Evolutionary conservation across 2,797 vertebrate species (phyloP).

Genomic region (Eremophila alpestris): DNA sequence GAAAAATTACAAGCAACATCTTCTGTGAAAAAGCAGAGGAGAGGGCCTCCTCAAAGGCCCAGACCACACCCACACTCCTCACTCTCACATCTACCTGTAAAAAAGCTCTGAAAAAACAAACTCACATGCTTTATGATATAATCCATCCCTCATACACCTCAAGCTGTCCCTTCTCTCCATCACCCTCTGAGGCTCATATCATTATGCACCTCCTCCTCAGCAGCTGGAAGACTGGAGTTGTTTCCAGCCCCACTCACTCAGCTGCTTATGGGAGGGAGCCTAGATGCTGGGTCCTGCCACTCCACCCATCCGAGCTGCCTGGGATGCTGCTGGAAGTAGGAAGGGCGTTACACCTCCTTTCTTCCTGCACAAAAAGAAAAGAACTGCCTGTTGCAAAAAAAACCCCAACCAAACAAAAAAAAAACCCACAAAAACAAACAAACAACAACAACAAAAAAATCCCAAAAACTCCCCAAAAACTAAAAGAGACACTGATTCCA

Average conservation of each 20-base stretch:
- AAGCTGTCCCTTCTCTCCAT: neutral
- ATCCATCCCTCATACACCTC: neutral
- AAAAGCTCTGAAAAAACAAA: neutral
- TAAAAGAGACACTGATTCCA: neutral
- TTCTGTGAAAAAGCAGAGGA: neutral
- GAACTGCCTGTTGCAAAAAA: neutral
- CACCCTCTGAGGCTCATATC: neutral
- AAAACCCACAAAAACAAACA: no score
- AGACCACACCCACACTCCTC: neutral
- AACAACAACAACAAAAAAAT: no score
- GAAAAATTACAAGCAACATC: neutral
- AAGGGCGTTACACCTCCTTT: neutral
- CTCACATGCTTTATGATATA: neutral
- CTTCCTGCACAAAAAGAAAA: neutral
- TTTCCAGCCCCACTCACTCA: neutral
- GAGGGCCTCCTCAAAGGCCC: neutral
- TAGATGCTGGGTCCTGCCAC: neutral
- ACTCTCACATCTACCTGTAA: fast-evolving
- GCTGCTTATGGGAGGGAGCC: neutral
- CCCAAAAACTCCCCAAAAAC: neutral
- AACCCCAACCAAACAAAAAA: no score
- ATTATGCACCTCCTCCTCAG: neutral
- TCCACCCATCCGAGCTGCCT: fast-evolving
- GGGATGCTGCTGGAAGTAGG: neutral
- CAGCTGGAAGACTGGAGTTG: neutral